Evolutionary conservation across 2,888 invertebrate species (phyloP).

Genomic region (Anorthoa munda): DNA sequence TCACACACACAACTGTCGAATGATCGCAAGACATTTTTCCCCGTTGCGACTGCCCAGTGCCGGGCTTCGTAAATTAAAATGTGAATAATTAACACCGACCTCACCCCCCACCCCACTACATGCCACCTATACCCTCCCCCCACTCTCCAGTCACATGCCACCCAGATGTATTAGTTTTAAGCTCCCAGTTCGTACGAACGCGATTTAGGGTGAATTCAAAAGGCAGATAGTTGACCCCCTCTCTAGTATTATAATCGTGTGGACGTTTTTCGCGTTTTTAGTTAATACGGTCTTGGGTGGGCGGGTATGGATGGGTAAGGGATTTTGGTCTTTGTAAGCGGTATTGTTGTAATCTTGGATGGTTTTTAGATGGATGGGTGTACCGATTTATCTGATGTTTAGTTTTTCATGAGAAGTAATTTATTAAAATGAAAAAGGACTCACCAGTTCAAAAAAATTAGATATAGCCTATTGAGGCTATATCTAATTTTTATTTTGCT

Average conservation of each 20-base stretch:
- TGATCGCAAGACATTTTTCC: constrained; percentile 88
- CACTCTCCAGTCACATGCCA: constrained; percentile 75
- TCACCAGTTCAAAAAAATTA: not conserved
- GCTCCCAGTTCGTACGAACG: constrained; percentile 85
- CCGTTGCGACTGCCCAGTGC: constrained; percentile 78
- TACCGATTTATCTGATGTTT: constrained; percentile 17
- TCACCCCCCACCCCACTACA: constrained; percentile 68
- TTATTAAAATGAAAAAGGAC: not conserved
- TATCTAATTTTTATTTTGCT: not conserved
- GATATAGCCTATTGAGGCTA: no score
- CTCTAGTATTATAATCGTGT: constrained; percentile 79
- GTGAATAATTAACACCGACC: constrained; percentile 89
- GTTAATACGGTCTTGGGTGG: constrained; percentile 63
- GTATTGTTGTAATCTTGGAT: constrained; percentile 54
- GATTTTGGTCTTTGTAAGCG: constrained; percentile 64
- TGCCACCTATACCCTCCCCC: constrained; percentile 65
- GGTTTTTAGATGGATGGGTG: constrained; percentile 4
- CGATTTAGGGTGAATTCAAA: constrained; percentile 83
- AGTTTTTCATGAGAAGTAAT: constrained; percentile 1
- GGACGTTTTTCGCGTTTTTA: constrained; percentile 73
- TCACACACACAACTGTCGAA: constrained; percentile 81
- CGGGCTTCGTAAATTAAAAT: constrained; percentile 90
- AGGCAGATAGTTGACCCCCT: constrained; percentile 82
- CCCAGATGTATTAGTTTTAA: constrained; percentile 90
- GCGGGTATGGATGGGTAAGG: constrained; percentile 55